Percentiles rank a stretch among this genome's conserved stretches.
These are phyloP conservation scores for Suricata suricatta DNA, from an alignment of 2,113 vertebrate species.

Conservation along the genomic window DNA sequence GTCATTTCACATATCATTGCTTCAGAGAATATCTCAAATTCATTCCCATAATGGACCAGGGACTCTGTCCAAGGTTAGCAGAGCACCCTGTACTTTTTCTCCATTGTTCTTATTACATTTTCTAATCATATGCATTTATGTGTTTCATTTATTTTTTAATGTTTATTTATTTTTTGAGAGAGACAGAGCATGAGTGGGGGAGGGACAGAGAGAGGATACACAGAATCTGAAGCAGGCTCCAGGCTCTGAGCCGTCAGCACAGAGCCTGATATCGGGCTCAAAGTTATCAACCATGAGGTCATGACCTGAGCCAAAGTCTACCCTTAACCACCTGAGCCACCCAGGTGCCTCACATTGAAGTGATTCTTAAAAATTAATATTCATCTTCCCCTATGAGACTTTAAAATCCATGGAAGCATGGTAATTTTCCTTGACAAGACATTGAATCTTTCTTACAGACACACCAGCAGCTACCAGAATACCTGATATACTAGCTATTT, in stretches of 20 bases:
- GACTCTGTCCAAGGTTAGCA: not conserved
- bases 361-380: not conserved
- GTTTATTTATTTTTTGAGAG: no score
- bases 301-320: no score
- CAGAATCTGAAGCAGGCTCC: no score
- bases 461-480: not conserved
- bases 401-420: not conserved
- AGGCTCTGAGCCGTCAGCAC: no score
- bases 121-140: not conserved
- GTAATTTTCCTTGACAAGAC: not conserved
- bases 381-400: not conserved
- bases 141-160: not conserved
- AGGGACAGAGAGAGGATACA: no score
- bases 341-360: not conserved
- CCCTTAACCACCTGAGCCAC: no score
- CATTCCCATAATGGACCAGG: not conserved
- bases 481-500: not conserved
- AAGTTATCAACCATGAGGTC: no score
- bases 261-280: no score
- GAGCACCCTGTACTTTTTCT: not conserved
- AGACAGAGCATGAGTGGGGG: no score
- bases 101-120: not conserved
- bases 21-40: not conserved
- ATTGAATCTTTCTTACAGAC: not conserved
- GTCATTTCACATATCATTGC: not conserved